Conservation (phyloP, 2,113 vertebrate genomes). For the Leuciscus idus region DNA sequence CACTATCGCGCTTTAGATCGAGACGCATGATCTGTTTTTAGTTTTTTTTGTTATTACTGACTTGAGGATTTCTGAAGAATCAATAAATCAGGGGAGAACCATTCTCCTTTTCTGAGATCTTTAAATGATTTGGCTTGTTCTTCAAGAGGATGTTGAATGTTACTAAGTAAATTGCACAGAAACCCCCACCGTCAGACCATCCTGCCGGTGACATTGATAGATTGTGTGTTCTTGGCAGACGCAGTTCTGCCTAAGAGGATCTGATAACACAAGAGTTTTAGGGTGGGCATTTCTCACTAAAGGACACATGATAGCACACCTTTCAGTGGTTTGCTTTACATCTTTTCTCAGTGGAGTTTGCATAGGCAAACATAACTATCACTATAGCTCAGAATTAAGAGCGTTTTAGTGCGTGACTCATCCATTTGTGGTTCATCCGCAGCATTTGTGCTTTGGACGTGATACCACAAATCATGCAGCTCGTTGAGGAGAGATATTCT, state of each 20-base stretch:
- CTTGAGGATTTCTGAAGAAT: not conserved
- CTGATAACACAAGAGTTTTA: conserved; percentile 15
- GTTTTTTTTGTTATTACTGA: not conserved
- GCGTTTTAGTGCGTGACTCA: not conserved
- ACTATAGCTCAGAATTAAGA: conserved; percentile 12
- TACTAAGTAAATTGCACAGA: conserved; percentile 21
- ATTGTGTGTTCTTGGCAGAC: conserved; percentile 23
- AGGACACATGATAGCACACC: not conserved
- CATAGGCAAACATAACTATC: not conserved
- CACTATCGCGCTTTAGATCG: not conserved
- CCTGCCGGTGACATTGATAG: conserved; percentile 8
- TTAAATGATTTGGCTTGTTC: conserved; percentile 1
- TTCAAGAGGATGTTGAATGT: not conserved
- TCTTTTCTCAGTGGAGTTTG: not conserved
- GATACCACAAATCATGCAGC: not conserved
- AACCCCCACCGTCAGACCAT: conserved; percentile 4
- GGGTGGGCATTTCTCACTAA: conserved; percentile 17
- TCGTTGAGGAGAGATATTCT: not conserved
- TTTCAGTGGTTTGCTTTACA: not conserved
- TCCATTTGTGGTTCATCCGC: not conserved
- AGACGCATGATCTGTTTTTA: not conserved
- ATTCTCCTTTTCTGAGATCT: not conserved
- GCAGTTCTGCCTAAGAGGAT: not conserved
- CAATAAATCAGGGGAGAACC: not conserved
- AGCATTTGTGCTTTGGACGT: not conserved